These are phyloP conservation scores for Sapayoa aenigma DNA, from an alignment of 2,113 vertebrate species.

Conservation along the genomic window DNA sequence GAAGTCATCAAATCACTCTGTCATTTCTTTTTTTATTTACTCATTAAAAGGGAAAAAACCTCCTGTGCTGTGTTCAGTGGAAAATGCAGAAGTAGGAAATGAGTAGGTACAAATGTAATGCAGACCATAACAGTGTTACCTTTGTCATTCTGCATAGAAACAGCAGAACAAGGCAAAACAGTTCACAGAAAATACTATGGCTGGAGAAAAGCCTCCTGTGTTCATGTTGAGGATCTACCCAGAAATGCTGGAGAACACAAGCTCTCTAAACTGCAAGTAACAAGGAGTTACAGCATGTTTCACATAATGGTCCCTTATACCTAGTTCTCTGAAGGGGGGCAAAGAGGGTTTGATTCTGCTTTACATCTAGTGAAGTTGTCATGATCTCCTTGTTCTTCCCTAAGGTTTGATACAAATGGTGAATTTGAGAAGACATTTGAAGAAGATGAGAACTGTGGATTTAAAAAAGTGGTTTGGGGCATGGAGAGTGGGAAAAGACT, in stretches of 20 bases:
- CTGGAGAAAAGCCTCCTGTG: neutral
- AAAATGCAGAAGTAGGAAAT: neutral
- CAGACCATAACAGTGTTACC: neutral
- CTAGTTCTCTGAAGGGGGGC: neutral
- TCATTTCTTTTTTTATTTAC: neutral
- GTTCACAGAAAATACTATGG: neutral
- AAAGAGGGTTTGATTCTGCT: neutral
- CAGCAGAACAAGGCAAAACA: neutral
- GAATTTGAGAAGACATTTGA: neutral
- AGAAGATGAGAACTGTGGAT: neutral
- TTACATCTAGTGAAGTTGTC: neutral
- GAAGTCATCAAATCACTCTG: neutral
- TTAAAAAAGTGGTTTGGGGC: neutral
- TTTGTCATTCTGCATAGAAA: neutral
- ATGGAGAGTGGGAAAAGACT: neutral
- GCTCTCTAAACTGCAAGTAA: neutral
- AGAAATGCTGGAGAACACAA: neutral
- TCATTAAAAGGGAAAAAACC: neutral
- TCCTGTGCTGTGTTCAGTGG: neutral
- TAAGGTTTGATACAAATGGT: neutral
- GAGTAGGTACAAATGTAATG: neutral
- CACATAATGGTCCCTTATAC: neutral
- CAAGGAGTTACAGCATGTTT: neutral
- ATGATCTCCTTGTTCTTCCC: neutral
- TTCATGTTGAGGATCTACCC: neutral